Percentiles rank a stretch among this genome's conserved stretches.
phyloP scores from a whole-genome alignment of 2,888 invertebrate genomes.

The Tetragnatha montana region DNA sequence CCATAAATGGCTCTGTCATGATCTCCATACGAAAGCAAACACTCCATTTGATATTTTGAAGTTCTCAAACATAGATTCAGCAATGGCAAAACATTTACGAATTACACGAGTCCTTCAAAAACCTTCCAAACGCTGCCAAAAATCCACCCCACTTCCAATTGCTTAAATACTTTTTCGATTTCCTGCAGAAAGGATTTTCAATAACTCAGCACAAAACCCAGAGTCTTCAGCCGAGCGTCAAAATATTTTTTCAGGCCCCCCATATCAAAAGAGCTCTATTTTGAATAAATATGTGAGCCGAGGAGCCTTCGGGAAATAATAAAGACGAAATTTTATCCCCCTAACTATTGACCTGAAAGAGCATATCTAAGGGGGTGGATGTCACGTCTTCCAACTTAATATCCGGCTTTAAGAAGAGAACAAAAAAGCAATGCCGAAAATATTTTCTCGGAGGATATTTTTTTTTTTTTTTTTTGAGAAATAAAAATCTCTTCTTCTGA shows the following conservation, averaged over 20 bases:
- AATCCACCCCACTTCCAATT: neutral
- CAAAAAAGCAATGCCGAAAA: conserved; percentile 27
- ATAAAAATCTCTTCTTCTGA: conserved; percentile 3
- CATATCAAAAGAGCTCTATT: neutral
- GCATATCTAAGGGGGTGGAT: conserved; percentile 34
- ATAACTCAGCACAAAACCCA: neutral
- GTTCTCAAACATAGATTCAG: too few species aligned
- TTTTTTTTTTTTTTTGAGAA: conserved; percentile 8
- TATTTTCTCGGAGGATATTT: conserved; percentile 20
- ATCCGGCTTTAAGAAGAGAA: conserved; percentile 35
- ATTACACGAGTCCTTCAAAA: too few species aligned
- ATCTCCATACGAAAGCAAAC: too few species aligned
- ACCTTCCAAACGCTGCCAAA: too few species aligned
- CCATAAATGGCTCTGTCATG: too few species aligned
- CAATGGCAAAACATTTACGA: too few species aligned
- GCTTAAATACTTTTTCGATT: neutral
- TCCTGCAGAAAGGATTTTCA: neutral
- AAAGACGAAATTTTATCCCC: conserved; percentile 22
- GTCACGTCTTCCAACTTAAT: conserved; percentile 59
- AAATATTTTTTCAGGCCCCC: neutral
- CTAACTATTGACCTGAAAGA: conserved; percentile 53
- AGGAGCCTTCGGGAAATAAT: neutral
- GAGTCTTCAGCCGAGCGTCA: neutral
- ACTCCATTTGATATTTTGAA: too few species aligned
- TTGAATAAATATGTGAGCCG: neutral